Conservation (phyloP, 1,140 invertebrate genomes). For the Yoshiicerus persimilis region DNA sequence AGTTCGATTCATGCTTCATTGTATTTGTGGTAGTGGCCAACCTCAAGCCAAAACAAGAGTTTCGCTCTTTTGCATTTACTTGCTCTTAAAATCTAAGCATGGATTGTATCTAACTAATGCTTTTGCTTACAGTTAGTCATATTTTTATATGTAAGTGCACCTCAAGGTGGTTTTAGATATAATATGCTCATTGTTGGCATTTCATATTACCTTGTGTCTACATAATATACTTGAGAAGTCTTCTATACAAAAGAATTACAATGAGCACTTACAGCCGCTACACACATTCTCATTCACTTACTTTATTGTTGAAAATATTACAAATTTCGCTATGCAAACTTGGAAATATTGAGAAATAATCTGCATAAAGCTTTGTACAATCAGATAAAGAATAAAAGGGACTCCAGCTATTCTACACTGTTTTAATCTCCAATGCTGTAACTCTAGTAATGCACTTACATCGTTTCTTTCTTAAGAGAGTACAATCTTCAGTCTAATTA, state of each 20-base stretch:
- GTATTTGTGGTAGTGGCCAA: not conserved
- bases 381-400: not conserved
- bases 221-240: not conserved
- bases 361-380: not conserved
- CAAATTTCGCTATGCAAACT: not conserved
- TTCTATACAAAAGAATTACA: not conserved
- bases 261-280: not conserved
- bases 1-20: not conserved
- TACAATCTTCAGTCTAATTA: not conserved
- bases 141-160: not conserved
- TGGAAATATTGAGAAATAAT: not conserved
- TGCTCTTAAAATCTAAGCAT: not conserved
- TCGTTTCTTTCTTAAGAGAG: not conserved
- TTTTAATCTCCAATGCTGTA: not conserved
- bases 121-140: not conserved
- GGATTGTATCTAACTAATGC: not conserved
- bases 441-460: not conserved
- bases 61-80: not conserved
- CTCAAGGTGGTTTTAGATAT: not conserved
- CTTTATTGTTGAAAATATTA: not conserved
- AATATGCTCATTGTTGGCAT: not conserved
- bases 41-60: not conserved
- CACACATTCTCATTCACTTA: not conserved
- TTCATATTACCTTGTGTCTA: not conserved
- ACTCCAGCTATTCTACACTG: not conserved